A percentile compares a stretch with the other conserved stretches of the same genome.
These are phyloP conservation scores for Galbula dea DNA, from an alignment of 2,113 vertebrate genomes.

Conservation along the genomic window DNA sequence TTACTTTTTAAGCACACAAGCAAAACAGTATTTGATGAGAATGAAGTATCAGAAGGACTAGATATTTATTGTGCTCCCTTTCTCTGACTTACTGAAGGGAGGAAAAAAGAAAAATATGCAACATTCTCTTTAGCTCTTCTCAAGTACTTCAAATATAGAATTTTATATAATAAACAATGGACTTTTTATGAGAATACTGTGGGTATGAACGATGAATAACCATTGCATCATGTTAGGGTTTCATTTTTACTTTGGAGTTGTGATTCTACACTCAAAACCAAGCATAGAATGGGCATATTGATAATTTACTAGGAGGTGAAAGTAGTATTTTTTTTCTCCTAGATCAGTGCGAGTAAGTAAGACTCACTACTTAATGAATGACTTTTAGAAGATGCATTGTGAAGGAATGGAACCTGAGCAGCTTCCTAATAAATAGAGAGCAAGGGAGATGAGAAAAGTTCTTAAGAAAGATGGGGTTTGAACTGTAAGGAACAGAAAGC, in stretches of 20 bases:
- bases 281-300: neutral
- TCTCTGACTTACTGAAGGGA: neutral
- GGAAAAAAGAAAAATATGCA: neutral
- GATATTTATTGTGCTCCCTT: neutral
- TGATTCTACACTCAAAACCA: neutral
- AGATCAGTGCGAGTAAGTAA: neutral
- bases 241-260: conserved; percentile 41
- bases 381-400: neutral
- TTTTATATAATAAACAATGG: conserved; percentile 38
- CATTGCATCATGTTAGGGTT: conserved; percentile 28
- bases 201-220: conserved; percentile 32
- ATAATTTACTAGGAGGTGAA: conserved; percentile 20
- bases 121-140: conserved; percentile 30
- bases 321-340: neutral
- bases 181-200: conserved; percentile 51
- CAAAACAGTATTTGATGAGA: neutral
- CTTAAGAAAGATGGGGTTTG: neutral
- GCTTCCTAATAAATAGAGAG: neutral
- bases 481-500: neutral
- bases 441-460: neutral
- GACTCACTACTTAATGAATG: neutral
- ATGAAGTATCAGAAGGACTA: neutral
- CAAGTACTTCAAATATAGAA: neutral
- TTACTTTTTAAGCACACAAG: neutral
- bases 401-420: neutral